Percentiles rank a stretch among this genome's conserved stretches.
Conservation (phyloP, 2,888 invertebrate genomes). For the Pyrgus malvae region DNA sequence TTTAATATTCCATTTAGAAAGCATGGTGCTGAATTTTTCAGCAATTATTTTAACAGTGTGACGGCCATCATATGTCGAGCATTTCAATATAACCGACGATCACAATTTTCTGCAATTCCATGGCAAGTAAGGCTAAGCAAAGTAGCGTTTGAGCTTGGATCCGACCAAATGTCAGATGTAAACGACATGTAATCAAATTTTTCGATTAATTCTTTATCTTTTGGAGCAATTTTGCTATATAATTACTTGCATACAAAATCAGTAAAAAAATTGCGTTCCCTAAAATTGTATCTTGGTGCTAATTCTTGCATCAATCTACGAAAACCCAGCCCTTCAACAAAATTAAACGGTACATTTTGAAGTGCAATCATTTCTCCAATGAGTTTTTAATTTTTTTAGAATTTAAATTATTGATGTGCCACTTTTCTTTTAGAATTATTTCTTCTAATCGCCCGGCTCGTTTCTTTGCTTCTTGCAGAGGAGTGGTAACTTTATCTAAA, state of each 20-base stretch:
- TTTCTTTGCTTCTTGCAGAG: too few relatives aligned
- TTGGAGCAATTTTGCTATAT: not conserved
- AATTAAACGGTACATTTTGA: conserved; percentile 38
- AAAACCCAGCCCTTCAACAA: conserved; percentile 40
- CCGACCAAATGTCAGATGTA: not conserved
- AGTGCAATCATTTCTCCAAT: conserved; percentile 40
- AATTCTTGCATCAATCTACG: conserved; percentile 32
- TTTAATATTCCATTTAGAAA: not conserved
- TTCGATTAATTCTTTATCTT: not conserved
- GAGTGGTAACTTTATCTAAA: too few relatives aligned
- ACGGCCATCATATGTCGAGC: not conserved
- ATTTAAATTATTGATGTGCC: conserved; percentile 28
- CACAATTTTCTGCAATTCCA: not conserved
- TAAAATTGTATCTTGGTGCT: conserved; percentile 37
- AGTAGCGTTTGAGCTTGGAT: not conserved
- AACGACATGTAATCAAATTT: not conserved
- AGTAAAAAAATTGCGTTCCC: conserved; percentile 22
- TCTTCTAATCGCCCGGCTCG: not conserved
- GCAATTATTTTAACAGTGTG: not conserved
- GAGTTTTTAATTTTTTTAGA: conserved; percentile 33
- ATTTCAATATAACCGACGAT: not conserved
- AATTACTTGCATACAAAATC: not conserved
- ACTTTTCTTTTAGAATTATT: not conserved
- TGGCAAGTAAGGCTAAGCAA: not conserved
- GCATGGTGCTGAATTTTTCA: not conserved